Conservation (phyloP, 2,888 invertebrate genomes). For the Polyommatus iphigenia region DNA sequence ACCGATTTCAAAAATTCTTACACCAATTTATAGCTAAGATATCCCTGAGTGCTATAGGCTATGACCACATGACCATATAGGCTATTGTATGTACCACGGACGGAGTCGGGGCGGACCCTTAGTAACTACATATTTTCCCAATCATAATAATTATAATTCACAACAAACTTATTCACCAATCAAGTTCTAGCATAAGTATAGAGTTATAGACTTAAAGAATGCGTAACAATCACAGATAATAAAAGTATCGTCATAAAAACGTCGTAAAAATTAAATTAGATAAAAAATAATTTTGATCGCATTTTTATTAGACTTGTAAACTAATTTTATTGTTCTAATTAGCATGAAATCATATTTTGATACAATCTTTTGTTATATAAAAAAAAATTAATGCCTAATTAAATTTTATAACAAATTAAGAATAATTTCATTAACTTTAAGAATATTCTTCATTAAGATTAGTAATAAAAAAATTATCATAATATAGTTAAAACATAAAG, state of each 20-base stretch:
- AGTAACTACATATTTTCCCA: no score
- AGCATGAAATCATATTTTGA: not conserved
- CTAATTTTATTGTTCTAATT: not conserved
- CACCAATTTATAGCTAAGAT: no score
- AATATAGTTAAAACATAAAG: slow-evolving; percentile 6
- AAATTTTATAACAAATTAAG: not conserved
- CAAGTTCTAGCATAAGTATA: no score
- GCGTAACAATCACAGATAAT: no score
- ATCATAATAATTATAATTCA: no score
- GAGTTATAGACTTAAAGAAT: no score
- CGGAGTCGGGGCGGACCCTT: no score
- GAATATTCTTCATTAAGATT: not conserved
- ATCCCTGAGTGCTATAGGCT: no score
- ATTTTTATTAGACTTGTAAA: not conserved
- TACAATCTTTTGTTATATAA: not conserved
- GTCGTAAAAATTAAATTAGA: not conserved
- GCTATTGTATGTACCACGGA: no score
- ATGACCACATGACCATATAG: no score
- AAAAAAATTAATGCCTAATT: not conserved
- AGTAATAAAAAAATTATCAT: not conserved
- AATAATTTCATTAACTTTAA: not conserved
- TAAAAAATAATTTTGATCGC: not conserved
- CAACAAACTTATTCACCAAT: no score
- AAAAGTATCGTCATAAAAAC: not conserved
- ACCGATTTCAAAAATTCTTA: no score